Conservation (phyloP, 1,140 invertebrate species). For the Lepidurus packardi region DNA sequence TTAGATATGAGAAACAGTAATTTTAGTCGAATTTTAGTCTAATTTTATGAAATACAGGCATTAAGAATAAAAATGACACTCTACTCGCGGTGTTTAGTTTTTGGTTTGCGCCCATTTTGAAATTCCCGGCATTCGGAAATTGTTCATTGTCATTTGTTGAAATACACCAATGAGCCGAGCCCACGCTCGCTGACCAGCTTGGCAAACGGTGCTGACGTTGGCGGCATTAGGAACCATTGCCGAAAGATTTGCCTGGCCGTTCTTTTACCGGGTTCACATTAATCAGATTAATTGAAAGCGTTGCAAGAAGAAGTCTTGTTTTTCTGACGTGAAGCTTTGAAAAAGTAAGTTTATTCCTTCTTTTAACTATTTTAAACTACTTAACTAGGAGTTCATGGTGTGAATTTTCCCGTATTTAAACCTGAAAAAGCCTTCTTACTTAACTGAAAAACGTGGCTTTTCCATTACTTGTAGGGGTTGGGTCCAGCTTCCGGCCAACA, state of each 20-base stretch:
- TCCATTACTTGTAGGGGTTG: slow-evolving; percentile 10
- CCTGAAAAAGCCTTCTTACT: no score
- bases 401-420: no score
- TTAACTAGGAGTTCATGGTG: no score
- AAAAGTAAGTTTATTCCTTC: neutral
- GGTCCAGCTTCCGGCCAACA: neutral
- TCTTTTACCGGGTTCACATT: neutral
- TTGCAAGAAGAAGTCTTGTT: neutral
- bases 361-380: neutral
- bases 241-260: neutral
- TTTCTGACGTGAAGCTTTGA: neutral
- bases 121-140: neutral
- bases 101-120: neutral
- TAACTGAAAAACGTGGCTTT: neutral
- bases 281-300: slow-evolving; percentile 3
- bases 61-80: neutral
- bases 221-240: neutral
- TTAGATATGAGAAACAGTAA: slow-evolving; percentile 55
- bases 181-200: neutral
- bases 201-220: neutral
- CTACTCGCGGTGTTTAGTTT: neutral
- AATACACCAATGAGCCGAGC: slow-evolving; percentile 29
- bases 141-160: neutral
- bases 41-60: slow-evolving; percentile 55
- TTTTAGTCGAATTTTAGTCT: slow-evolving; percentile 60